phyloP scores from a whole-genome alignment of 2,113 vertebrate genomes.

The Poeciliopsis prolifica region DNA sequence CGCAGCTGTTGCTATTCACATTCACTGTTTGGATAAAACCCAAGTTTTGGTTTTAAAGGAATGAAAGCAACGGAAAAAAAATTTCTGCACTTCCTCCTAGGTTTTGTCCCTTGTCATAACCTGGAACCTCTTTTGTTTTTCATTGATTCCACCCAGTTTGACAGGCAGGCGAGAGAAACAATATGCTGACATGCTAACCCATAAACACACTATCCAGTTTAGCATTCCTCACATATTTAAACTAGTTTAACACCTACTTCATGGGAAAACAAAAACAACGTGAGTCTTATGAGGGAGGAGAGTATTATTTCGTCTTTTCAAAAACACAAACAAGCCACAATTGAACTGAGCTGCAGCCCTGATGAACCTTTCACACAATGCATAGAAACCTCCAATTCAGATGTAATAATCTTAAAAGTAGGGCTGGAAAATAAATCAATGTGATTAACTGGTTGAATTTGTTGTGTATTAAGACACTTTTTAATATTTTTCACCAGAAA shows the following conservation, averaged over 20 bases:
- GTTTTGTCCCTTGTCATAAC: conserved; percentile 56
- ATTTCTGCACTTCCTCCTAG: no score
- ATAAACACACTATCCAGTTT: conserved; percentile 27
- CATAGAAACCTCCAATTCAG: neutral
- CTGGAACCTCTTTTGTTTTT: conserved; percentile 59
- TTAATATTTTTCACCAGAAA: no score
- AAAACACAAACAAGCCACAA: conserved; percentile 1
- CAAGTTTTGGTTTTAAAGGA: neutral
- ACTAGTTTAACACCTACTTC: conserved; percentile 24
- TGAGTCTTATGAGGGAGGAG: conserved; percentile 13
- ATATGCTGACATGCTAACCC: conserved; percentile 63
- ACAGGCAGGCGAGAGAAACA: conserved; percentile 22
- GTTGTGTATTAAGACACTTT: no score
- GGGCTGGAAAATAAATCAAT: no score
- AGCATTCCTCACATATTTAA: conserved; percentile 64
- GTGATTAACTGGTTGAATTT: no score
- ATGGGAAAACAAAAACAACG: conserved; percentile 17
- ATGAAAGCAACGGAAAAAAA: neutral
- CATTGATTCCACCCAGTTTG: conserved; percentile 49
- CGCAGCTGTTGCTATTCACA: neutral
- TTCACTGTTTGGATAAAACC: neutral
- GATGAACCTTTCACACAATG: neutral
- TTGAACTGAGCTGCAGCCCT: neutral
- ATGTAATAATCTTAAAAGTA: no score
- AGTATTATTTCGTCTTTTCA: conserved; percentile 34